Evolutionary conservation across 2,888 invertebrate genomes (phyloP).

Genomic region (Himalopsyche anomala): DNA sequence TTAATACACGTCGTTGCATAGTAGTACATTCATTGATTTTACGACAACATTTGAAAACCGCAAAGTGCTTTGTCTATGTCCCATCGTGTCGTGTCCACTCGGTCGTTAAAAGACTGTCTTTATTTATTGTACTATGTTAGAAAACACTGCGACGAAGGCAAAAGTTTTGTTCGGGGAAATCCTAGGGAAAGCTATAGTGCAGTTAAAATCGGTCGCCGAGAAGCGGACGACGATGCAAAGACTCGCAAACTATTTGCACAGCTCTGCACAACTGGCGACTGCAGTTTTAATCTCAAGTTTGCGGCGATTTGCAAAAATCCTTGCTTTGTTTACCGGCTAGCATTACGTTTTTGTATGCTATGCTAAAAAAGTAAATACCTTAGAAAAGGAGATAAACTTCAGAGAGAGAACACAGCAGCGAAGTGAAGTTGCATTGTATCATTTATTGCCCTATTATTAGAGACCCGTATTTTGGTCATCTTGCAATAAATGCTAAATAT

Average conservation of each 20-base stretch:
- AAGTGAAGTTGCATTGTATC: no score
- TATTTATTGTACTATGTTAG: background rate
- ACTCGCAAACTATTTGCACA: background rate
- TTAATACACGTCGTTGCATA: no score
- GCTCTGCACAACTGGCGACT: background rate
- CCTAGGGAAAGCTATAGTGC: background rate
- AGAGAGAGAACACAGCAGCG: no score
- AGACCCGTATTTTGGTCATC: no score
- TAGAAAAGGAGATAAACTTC: background rate
- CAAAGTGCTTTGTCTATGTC: background rate
- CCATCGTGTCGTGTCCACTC: conserved; percentile 9
- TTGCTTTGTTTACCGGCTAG: background rate
- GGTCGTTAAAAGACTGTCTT: conserved; percentile 14
- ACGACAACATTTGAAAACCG: background rate
- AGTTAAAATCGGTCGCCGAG: background rate
- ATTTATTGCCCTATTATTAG: no score
- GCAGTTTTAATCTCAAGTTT: conserved; percentile 21
- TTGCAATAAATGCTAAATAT: no score
- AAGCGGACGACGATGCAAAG: background rate
- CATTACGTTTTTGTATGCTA: background rate
- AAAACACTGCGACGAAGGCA: conserved; percentile 14
- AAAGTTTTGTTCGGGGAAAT: conserved; percentile 10
- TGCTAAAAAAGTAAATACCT: background rate
- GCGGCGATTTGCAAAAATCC: background rate
- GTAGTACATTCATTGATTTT: no score